phyloP scores from a whole-genome alignment of 2,113 vertebrate genomes.

The Rhinogobius similis region DNA sequence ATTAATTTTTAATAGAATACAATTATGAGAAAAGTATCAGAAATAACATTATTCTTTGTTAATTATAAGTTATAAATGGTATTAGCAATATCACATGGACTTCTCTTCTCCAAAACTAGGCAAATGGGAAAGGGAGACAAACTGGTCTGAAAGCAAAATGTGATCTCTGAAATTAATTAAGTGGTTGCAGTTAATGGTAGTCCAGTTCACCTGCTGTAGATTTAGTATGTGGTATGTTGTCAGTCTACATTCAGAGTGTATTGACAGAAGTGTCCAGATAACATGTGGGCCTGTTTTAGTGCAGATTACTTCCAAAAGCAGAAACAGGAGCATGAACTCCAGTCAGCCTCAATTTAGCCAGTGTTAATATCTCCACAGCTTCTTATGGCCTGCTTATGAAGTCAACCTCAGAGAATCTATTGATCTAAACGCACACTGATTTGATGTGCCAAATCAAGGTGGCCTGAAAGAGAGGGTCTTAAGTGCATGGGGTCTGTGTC shows the following conservation, averaged over 20 bases:
- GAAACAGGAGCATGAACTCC: constrained; percentile 66
- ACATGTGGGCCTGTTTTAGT: constrained; percentile 3
- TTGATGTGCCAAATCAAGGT: constrained; percentile 33
- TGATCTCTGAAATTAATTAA: constrained; percentile 12
- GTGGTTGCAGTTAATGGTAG: background rate
- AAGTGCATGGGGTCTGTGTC: constrained; percentile 73
- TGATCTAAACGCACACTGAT: constrained; percentile 63
- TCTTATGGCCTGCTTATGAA: constrained; percentile 77
- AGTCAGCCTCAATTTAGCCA: constrained; percentile 49
- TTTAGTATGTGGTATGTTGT: constrained; percentile 10
- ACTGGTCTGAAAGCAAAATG: background rate
- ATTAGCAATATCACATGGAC: too few relatives aligned
- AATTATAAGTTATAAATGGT: too few relatives aligned
- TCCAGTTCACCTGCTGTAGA: background rate
- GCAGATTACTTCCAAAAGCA: constrained; percentile 17
- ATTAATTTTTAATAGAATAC: too few relatives aligned
- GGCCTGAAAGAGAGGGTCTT: constrained; percentile 39
- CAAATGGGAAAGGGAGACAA: background rate
- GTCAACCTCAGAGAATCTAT: constrained; percentile 69
- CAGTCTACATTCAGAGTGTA: background rate
- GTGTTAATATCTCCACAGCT: constrained; percentile 73
- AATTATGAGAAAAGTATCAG: too few relatives aligned
- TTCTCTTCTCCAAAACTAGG: background rate
- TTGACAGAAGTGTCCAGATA: constrained; percentile 32
- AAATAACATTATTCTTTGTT: too few relatives aligned